Percentiles rank a stretch among this genome's conserved stretches.
Conservation (phyloP, 2,113 vertebrate genomes). For the Ochotona princeps region DNA sequence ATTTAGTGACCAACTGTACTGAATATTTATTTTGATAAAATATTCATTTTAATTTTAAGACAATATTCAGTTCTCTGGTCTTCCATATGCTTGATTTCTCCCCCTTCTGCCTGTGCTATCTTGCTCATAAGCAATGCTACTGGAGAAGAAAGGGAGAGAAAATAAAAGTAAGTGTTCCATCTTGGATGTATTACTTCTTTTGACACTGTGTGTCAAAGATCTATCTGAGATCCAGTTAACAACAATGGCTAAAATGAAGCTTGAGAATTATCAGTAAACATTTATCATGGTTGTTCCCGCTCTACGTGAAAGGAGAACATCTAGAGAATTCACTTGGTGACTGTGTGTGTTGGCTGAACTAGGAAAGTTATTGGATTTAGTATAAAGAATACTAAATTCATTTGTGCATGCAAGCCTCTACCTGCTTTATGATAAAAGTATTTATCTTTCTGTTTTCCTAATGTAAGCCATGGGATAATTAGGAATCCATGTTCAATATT, state of each 20-base stretch:
- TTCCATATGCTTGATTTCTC: background rate
- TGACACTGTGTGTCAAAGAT: slow-evolving; percentile 41
- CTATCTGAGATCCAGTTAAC: slow-evolving; percentile 64
- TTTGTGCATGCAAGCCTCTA: slow-evolving; percentile 52
- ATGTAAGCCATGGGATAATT: slow-evolving; percentile 70
- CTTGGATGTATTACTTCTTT: slow-evolving; percentile 8
- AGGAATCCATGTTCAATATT: slow-evolving; percentile 64
- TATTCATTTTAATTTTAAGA: slow-evolving; percentile 6
- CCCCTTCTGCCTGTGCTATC: background rate
- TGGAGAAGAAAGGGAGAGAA: background rate
- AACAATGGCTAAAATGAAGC: slow-evolving; percentile 37
- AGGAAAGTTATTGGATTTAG: background rate
- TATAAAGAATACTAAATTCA: slow-evolving; percentile 30
- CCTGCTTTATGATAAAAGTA: slow-evolving; percentile 59
- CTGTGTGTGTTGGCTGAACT: background rate
- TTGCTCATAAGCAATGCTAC: background rate
- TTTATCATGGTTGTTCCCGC: slow-evolving; percentile 30
- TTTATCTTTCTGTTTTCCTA: slow-evolving; percentile 68
- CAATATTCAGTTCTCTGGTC: background rate
- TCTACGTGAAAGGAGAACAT: slow-evolving; percentile 45
- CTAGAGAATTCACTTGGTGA: background rate
- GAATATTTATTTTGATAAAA: background rate
- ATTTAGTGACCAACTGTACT: slow-evolving; percentile 18
- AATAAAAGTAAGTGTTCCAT: slow-evolving; percentile 43
- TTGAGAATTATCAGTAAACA: slow-evolving; percentile 57